Base-by-base conservation (phyloP, 1,140 invertebrate species). In the Augochlora pura region DNA sequence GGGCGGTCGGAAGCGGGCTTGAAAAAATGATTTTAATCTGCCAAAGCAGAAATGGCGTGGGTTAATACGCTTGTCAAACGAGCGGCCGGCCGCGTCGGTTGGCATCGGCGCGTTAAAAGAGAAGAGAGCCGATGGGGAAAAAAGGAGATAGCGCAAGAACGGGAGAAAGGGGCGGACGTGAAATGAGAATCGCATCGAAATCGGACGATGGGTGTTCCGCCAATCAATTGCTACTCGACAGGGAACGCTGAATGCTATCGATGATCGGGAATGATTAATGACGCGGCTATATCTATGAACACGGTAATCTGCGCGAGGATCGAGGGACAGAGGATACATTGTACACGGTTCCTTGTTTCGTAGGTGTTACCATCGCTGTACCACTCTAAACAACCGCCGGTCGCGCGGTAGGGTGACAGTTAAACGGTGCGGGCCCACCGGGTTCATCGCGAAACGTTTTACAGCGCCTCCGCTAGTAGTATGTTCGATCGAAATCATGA, bases 201-300 rank as follows among this genome's bases (percentile, higher is more conserved):
- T 67, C 73, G 57, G 63, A 32, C 73, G 64, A 75, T 66, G 72
- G 72, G 63, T 75, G 63, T 67, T 75, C 63, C 49, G 9, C 32
- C 63, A 38, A 67, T 76, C 65, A 32, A 68, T 76, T 46, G 74
- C 64, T 18, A 68, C 46, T 76, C n/a, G 74, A 76, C 74, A 60
- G 65, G 8, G 25, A 68, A 46, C 18, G 52, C 25, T 23, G 64
- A 46, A 60, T 27, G 7, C 64, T 60, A 46, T 68, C 64, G 65
- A 76, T 60, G 39, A 68, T 76, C 65, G 39, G 32, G 21, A 68
- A 76, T 76, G 74, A 76, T 60, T 76, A 76, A 76, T 76, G 65
- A 75, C 46, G 0, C 38, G 65, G 18, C 23, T 46, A 21, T 27
- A 21, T 14, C 64, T 76, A 67, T 59, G 42, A 67, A 59, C 63